Conservation (phyloP, 92 coral and sea anemone species). For the Micromussa lordhowensis region DNA sequence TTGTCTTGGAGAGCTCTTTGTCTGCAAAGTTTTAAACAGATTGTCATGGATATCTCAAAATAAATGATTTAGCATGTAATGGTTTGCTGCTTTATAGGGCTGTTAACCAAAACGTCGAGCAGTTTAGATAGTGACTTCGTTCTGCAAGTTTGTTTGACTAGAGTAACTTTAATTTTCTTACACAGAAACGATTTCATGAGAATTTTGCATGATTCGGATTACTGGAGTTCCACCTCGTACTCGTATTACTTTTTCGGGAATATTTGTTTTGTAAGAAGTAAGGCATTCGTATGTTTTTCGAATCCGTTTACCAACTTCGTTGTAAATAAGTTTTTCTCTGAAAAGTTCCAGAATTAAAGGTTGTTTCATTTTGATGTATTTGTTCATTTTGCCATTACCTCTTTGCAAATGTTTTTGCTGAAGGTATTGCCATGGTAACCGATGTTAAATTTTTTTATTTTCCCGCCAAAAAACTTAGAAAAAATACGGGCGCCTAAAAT, state of each 20-base stretch:
- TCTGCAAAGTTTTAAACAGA: too few species aligned
- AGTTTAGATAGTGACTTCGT: too few species aligned
- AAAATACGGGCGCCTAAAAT: constrained; percentile 2
- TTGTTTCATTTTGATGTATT: background rate
- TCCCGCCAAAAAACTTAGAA: constrained; percentile 10
- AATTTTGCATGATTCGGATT: background rate
- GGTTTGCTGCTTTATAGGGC: background rate
- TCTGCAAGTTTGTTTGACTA: too few species aligned
- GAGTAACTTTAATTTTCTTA: background rate
- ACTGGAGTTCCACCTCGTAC: background rate
- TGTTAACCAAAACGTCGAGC: background rate
- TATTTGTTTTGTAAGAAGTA: background rate
- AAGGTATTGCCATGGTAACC: background rate
- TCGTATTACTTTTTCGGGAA: background rate
- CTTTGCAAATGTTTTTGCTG: background rate
- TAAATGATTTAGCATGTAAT: background rate
- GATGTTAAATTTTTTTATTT: background rate
- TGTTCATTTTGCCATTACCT: background rate
- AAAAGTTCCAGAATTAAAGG: background rate
- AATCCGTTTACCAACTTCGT: background rate
- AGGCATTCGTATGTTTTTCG: background rate
- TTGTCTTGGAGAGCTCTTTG: background rate
- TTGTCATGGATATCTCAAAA: background rate
- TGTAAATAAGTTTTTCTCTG: background rate
- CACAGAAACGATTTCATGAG: background rate